Conservation (phyloP, 2,797 vertebrate genomes). For the Dryobates pubescens region DNA sequence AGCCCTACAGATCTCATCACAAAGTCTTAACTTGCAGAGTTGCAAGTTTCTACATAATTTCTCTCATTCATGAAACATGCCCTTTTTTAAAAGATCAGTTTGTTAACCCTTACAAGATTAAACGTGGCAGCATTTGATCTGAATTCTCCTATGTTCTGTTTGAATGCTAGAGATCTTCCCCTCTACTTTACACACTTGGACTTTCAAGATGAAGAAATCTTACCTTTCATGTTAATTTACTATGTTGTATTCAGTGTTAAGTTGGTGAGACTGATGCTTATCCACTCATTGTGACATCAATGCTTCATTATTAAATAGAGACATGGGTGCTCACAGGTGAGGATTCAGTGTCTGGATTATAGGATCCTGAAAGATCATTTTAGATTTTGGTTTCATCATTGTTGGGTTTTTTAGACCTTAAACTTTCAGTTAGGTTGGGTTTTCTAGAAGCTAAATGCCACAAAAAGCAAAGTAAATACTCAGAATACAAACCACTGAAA, state of each 20-base stretch:
- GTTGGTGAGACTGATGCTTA: not conserved
- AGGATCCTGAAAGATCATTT: not conserved
- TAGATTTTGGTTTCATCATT: no score
- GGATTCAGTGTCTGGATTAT: not conserved
- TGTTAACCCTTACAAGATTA: not conserved
- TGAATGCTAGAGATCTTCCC: not conserved
- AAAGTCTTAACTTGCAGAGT: not conserved
- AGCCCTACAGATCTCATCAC: not conserved
- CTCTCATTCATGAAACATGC: not conserved
- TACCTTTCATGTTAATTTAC: not conserved
- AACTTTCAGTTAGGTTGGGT: no score
- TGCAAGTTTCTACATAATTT: not conserved
- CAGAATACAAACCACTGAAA: no score
- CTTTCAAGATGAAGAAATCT: not conserved
- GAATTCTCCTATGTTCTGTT: fast-evolving
- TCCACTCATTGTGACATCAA: not conserved
- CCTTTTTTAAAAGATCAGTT: not conserved
- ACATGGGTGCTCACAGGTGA: not conserved
- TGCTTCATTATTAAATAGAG: not conserved
- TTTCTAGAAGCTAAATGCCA: no score
- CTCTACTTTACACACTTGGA: not conserved
- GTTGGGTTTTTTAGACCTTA: no score
- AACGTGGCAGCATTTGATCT: not conserved
- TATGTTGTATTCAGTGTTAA: not conserved
- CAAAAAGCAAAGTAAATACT: no score